These are phyloP conservation scores for Acanthopleura granulata DNA, from an alignment of 2,888 invertebrate species.

Conservation along the genomic window DNA sequence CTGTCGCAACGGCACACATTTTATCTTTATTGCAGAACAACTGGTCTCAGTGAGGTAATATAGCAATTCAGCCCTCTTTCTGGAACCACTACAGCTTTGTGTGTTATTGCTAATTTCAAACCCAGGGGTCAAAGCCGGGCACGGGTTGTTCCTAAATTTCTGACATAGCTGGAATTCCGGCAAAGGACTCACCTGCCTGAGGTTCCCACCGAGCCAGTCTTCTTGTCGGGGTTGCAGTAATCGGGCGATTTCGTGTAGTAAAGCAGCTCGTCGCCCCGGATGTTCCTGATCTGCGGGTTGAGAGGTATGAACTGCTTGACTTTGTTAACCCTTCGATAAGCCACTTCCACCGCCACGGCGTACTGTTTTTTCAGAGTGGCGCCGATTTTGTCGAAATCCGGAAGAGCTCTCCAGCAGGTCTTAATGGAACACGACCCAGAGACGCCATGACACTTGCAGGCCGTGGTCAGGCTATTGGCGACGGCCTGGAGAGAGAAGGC, in stretches of 20 bases:
- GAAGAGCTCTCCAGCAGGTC: constrained; percentile 84
- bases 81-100: too few relatives aligned
- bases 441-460: constrained; percentile 89
- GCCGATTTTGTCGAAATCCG: constrained; percentile 73
- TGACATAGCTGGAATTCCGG: neutral
- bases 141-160: neutral
- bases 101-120: too few relatives aligned
- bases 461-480: constrained; percentile 74
- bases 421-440: constrained; percentile 86
- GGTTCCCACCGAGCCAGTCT: constrained; percentile 83
- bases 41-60: too few relatives aligned
- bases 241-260: constrained; percentile 86
- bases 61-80: too few relatives aligned
- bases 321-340: constrained; percentile 43
- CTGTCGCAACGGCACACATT: too few relatives aligned
- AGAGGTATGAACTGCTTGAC: constrained; percentile 65
- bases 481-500: constrained; percentile 74
- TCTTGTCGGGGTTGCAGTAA: constrained; percentile 82
- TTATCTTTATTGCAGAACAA: too few relatives aligned
- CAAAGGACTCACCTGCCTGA: constrained; percentile 77
- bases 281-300: constrained; percentile 62
- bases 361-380: constrained; percentile 75
- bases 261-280: constrained; percentile 76
- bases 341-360: constrained; percentile 69
- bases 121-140: too few relatives aligned